phyloP scores from a whole-genome alignment of 1,140 invertebrate species.

The Chelonus insularis region DNA sequence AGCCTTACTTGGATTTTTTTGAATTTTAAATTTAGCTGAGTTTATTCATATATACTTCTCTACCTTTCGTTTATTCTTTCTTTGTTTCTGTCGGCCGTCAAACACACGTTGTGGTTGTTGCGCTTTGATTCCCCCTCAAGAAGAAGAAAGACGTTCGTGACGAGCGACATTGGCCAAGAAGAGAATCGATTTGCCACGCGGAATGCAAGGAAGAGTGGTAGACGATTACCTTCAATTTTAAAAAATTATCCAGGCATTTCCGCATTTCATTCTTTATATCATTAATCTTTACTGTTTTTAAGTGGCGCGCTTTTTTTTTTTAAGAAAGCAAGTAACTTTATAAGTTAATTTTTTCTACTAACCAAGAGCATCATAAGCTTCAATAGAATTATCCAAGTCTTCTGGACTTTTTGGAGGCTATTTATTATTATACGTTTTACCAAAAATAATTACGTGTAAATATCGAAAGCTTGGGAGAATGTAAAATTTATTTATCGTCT shows the following conservation, averaged over 20 bases:
- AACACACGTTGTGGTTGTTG: neutral
- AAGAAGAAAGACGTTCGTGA: slow-evolving; percentile 7
- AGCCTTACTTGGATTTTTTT: no score
- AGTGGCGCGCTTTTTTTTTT: no score
- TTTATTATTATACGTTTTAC: no score
- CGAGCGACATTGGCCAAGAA: neutral
- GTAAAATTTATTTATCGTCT: slow-evolving; percentile 57
- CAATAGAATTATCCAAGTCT: no score
- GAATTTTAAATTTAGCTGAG: no score
- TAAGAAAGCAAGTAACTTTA: no score
- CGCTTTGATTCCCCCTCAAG: neutral
- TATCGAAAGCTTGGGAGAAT: slow-evolving; percentile 20
- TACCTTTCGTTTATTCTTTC: neutral
- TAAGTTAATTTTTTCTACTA: no score
- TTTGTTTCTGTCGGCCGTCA: neutral
- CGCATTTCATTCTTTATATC: no score
- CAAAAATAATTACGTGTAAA: no score
- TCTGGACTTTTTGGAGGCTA: no score
- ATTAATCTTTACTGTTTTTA: no score
- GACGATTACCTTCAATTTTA: slow-evolving; percentile 10
- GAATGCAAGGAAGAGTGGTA: neutral
- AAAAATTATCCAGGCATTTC: neutral
- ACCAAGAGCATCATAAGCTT: no score
- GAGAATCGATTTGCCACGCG: slow-evolving; percentile 7
- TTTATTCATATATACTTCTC: neutral